Base-by-base conservation (phyloP, 30 jellyfish, hydroid and myxozoan species). In the Turritopsis rubra region DNA sequence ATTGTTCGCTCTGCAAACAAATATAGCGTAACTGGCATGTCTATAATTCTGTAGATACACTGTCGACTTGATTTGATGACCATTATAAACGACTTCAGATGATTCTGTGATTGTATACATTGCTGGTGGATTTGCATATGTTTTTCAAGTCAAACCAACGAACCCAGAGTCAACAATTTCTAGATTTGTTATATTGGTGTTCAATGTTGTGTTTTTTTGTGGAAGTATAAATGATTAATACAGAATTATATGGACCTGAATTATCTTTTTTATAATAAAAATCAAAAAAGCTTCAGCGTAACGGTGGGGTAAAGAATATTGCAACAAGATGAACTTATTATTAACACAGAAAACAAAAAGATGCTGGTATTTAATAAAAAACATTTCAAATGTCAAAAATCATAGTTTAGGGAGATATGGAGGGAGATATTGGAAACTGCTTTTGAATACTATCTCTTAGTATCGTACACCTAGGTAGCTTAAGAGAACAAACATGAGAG, bases 121-220 rank as follows among this genome's bases (percentile, higher is more conserved):
- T 1, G 85, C 73, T 29, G 85, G 85, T 18, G 85, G 85, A 24
- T 77, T 77, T 19, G 73, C 85, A 18, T 3, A n/a, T 16, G 85
- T 66, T 0, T 60, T 1, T 22, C 85, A 77, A 18, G 85, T 77
- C 7, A 77, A 24, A 5, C 71, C 71, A 5, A 77, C 85, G 53
- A 1, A 77, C 7, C 71, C 66, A 18, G 41, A 24, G 19, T n/a
- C n/a, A 52, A 77, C 52, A 19, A 77, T 60, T 19, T 26, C 24
- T 19, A 28, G 28, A 29, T 24, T 27, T 0, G 85, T 77, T 17
- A 77, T n/a, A 20, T 77, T 77, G 41, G 85, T 26, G 18, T 23
- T 19, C 27, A 77, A 60, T 1, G 71, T 60, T 1, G 53, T 28
- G 24, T 77, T 30, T 21, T 1, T 25, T 1, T 77, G 85, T 18